Conservation (phyloP, 1,140 invertebrate genomes). For the Sweltsa coloradensis region DNA sequence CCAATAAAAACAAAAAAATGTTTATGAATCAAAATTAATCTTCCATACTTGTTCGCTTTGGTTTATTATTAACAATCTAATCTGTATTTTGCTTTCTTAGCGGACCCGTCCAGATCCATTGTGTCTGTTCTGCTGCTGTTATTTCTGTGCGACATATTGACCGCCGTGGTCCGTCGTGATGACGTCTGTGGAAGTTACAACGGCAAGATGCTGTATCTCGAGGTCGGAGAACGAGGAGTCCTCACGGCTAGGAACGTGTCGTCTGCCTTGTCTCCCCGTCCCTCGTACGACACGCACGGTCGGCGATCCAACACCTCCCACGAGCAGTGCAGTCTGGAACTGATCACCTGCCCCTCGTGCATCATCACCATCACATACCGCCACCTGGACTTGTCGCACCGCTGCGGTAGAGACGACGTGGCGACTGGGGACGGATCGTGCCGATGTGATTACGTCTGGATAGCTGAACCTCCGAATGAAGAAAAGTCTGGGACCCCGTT, state of each 20-base stretch:
- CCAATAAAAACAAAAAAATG: too few species aligned
- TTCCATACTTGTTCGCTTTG: too few species aligned
- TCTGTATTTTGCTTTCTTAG: too few species aligned
- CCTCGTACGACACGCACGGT: neutral
- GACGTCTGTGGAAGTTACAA: slow-evolving; percentile 48
- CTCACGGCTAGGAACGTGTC: slow-evolving; percentile 41
- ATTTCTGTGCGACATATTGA: too few species aligned
- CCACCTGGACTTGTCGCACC: slow-evolving; percentile 31
- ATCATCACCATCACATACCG: slow-evolving; percentile 47
- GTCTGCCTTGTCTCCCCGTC: slow-evolving; percentile 12
- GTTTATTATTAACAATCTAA: too few species aligned
- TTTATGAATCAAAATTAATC: too few species aligned
- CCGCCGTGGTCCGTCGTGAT: slow-evolving; percentile 15
- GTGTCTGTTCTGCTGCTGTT: too few species aligned
- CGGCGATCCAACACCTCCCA: slow-evolving; percentile 17
- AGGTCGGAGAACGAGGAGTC: slow-evolving; percentile 43
- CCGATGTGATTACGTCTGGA: slow-evolving; percentile 50
- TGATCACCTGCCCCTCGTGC: slow-evolving; percentile 58
- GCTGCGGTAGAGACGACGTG: slow-evolving; percentile 22
- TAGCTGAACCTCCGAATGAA: slow-evolving; percentile 54
- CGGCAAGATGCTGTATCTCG: slow-evolving; percentile 43
- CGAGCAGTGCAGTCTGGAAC: slow-evolving; percentile 49
- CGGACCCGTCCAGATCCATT: too few species aligned
- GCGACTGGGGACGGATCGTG: slow-evolving; percentile 13
- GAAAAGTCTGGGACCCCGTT: slow-evolving; percentile 45